Conservation (phyloP, 2,113 vertebrate species). For the Rhipidura dahli region DNA sequence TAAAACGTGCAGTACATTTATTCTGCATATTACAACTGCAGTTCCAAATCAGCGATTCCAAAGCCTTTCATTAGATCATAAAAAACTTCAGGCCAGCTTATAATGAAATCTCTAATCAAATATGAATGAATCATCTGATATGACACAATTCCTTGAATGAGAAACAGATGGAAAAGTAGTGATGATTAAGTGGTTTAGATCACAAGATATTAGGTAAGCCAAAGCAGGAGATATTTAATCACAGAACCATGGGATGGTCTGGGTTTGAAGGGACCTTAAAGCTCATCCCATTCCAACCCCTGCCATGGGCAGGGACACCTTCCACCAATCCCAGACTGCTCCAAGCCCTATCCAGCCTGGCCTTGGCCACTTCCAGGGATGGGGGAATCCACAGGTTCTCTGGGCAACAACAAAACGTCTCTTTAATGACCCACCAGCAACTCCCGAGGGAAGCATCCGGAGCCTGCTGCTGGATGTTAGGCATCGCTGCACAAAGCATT, state of each 20-base stretch:
- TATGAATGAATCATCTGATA: slow-evolving; percentile 48
- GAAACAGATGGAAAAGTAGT: slow-evolving; percentile 46
- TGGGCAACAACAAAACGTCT: not conserved
- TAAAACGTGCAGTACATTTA: not conserved
- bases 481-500: not conserved
- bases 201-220: not conserved
- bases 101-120: slow-evolving; percentile 59
- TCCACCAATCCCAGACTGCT: rapidly evolving
- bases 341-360: not conserved
- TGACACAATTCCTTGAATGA: slow-evolving; percentile 43
- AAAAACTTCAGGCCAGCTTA: slow-evolving; percentile 11
- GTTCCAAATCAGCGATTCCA: not conserved
- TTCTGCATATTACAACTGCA: not conserved
- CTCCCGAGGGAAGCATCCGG: not conserved
- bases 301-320: not conserved
- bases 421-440: not conserved
- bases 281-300: not conserved
- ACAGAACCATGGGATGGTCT: not conserved
- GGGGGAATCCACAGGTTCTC: not conserved
- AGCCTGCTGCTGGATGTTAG: not conserved
- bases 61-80: slow-evolving; percentile 38
- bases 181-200: slow-evolving; percentile 3
- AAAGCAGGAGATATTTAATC: not conserved
- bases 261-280: not conserved
- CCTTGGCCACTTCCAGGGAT: not conserved